Conservation (phyloP, 1,140 invertebrate genomes). For the Harpegnathos saltator region DNA sequence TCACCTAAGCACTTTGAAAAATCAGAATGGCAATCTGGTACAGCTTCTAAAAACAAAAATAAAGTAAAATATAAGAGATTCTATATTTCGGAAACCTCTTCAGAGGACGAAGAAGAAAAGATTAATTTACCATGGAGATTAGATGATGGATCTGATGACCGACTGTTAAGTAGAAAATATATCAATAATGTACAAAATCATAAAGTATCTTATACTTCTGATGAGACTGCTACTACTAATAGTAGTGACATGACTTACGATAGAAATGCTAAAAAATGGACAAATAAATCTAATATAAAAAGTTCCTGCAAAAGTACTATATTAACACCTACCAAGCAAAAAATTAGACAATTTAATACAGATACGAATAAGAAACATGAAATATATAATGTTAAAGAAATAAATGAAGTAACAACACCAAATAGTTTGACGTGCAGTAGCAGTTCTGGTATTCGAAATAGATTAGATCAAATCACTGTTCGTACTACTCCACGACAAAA, state of each 20-base stretch:
- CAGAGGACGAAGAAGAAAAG: background rate
- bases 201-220: conserved; percentile 18
- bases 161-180: background rate
- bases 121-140: background rate
- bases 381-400: background rate
- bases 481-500: background rate
- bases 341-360: background rate
- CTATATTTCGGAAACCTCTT: conserved; percentile 36
- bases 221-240: conserved; percentile 26
- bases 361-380: background rate
- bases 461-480: background rate
- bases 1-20: conserved; percentile 7
- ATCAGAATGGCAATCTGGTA: background rate
- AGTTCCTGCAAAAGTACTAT: background rate
- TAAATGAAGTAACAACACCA: background rate
- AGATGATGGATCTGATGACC: background rate
- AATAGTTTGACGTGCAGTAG: background rate
- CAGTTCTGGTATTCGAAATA: background rate
- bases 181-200: background rate
- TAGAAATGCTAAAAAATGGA: background rate
- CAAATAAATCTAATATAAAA: background rate
- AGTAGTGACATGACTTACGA: background rate
- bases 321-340: background rate
- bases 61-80: background rate
- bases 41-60: background rate